Base-by-base conservation (phyloP, 2,797 vertebrate genomes). In the Leptoclinus maculatus region DNA sequence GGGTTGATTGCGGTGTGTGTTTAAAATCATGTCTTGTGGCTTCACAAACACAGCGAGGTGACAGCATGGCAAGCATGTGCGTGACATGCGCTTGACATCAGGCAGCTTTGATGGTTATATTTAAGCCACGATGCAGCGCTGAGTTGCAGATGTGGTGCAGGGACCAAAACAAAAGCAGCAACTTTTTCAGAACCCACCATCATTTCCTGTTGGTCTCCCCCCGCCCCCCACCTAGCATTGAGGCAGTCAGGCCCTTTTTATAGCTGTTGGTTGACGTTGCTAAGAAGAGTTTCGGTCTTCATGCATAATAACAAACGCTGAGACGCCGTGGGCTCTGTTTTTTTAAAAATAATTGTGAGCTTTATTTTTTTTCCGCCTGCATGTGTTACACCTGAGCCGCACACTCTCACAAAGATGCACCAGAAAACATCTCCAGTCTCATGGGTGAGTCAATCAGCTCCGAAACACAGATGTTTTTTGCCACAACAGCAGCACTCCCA, bases 371-470 rank as follows among this genome's bases (percentile, higher is more conserved):
- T 88, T 85, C 16, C 59, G 64, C 74, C 84, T 86, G 84, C 83
- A 34, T 47, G 74, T 66, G 27, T 78, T 77, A 76, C 90, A 91
- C 89, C 85, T 90, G 85, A 90, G 89, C 82, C 76, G 51, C 74
- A 85, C 63, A 84, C 67, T 69, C 58, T 70, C 27, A 8, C 72
- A 85, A 87, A 87, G 84, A 84, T 27, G 62, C 65, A 70, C 7
- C 70, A 70, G 67, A 89, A 89, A 84, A 83, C 83, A 88, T 85
- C 75, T 79, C 81, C 71, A 92, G 86, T 94, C 92, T 94, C 94
- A 66, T 76, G 92, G 92, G 92, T 83, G 88, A 94, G 76, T 91
- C 90, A 91, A 93, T 94, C 92, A 92, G 86, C 85, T 89, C 87
- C 53, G 79, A 92, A 54, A 91, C 88, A 83, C 91, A 94, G 92